Conservation (phyloP, 2,888 invertebrate genomes). For the Heliconius erato region DNA sequence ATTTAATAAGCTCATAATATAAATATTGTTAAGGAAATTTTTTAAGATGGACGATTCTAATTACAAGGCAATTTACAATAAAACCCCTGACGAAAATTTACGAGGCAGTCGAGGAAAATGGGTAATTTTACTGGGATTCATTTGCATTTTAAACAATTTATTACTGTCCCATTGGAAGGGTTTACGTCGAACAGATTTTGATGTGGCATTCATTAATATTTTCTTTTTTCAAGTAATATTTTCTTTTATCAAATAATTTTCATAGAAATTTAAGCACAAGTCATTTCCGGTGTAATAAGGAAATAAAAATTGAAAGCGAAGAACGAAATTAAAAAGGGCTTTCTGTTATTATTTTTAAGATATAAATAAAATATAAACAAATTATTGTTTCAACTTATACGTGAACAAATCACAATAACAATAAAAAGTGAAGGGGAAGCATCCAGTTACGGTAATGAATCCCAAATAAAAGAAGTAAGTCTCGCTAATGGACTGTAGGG, state of each 20-base stretch:
- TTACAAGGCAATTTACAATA: constrained; percentile 35
- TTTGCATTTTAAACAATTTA: constrained; percentile 40
- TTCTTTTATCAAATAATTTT: neutral
- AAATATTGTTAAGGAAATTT: neutral
- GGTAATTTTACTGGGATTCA: constrained; percentile 31
- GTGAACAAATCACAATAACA: constrained; percentile 22
- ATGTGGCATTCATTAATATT: neutral
- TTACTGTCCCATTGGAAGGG: constrained; percentile 21
- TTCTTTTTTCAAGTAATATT: neutral
- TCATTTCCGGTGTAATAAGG: too few species aligned
- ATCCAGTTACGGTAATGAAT: constrained; percentile 34
- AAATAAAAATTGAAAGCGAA: too few species aligned
- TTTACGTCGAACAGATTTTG: constrained; percentile 8
- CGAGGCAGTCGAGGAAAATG: constrained; percentile 38
- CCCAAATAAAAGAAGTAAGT: constrained; percentile 32
- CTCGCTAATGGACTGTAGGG: constrained; percentile 38
- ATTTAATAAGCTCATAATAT: constrained; percentile 12
- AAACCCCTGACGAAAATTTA: constrained; percentile 36
- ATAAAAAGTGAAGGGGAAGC: constrained; percentile 14
- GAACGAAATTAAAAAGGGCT: too few species aligned
- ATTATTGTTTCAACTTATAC: neutral
- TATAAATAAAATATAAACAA: neutral
- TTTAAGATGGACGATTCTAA: constrained; percentile 19
- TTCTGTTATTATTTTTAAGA: neutral
- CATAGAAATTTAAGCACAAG: neutral